Evolutionary conservation across 2,888 invertebrate genomes (phyloP), one percentile per base, ranked within the genome.

Genomic region (Mesodorylaimus sp.): DNA sequence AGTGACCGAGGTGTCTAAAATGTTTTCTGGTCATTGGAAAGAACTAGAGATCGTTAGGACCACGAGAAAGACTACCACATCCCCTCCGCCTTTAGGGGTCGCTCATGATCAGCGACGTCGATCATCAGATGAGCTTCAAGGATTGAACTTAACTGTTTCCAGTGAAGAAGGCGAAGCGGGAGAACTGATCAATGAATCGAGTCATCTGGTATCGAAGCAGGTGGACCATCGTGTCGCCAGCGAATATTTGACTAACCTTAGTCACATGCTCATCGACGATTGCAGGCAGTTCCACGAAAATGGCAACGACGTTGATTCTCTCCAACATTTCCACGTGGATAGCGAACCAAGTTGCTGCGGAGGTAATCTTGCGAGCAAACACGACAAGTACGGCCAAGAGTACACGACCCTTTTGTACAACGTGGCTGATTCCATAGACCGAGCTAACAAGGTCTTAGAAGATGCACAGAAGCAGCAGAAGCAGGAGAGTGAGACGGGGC

Each of bases 261-360:
- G 47, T n/a, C 51, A 51, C 44, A 51, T 51, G 51, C 27, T 51
- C 36, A 42, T 51, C 26, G 47, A 51, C n/a, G 47, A 50, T 16
- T 50, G 50, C 26, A n/a, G 21, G 7, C 19, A 47, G 19, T 50
- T 50, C 26, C 50, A 50, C 27, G 23, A 21, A 19, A 42, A 48
- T 19, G 23, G 23, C 13, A 25, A 38, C 3, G n/a, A n/a, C n/a
- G n/a, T n/a, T n/a, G n/a, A n/a, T n/a, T n/a, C n/a, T n/a, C n/a
- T n/a, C n/a, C n/a, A n/a, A n/a, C n/a, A n/a, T n/a, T n/a, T n/a
- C n/a, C n/a, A n/a, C n/a, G n/a, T n/a, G n/a, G n/a, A n/a, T n/a
- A n/a, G n/a, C n/a, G n/a, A n/a, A n/a, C n/a, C n/a, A n/a, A n/a
- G n/a, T n/a, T n/a, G n/a, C n/a, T n/a, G n/a, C n/a, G n/a, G n/a